Conservation (phyloP, 2,113 vertebrate genomes). For the Eulacestoma nigropectus region DNA sequence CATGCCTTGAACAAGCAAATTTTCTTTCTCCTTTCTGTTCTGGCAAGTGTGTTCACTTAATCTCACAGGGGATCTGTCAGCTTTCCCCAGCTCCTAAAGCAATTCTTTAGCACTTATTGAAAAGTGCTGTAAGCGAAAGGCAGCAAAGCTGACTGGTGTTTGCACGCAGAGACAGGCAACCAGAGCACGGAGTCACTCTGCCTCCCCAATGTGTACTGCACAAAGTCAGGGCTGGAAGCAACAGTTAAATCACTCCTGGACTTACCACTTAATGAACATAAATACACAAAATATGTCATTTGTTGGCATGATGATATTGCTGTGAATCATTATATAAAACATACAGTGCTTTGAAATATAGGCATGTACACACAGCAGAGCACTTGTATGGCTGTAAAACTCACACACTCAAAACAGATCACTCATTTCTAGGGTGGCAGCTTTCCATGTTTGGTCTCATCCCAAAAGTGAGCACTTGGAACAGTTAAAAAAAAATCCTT, state of each 20-base stretch:
- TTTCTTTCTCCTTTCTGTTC: constrained; percentile 60
- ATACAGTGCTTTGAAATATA: constrained; percentile 18
- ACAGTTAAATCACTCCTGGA: not conserved
- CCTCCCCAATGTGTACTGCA: not conserved
- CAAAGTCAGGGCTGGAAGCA: constrained; percentile 11
- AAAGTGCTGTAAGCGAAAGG: constrained; percentile 60
- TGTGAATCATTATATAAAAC: constrained; percentile 21
- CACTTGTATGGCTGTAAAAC: not conserved
- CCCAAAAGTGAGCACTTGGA: not conserved
- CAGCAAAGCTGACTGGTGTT: constrained; percentile 53
- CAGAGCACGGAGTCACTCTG: not conserved
- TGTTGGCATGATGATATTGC: not conserved
- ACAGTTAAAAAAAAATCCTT: not conserved
- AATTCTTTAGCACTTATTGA: constrained; percentile 70
- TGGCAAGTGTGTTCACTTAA: constrained; percentile 65
- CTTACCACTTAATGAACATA: constrained; percentile 23
- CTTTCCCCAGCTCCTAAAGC: constrained; percentile 68
- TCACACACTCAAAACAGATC: not conserved
- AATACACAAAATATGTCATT: not conserved
- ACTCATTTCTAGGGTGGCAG: not conserved
- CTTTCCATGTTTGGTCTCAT: not conserved
- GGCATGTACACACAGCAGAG: not conserved
- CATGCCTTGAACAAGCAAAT: constrained; percentile 47
- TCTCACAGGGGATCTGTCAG: constrained; percentile 74
- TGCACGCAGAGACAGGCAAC: constrained; percentile 35